These are phyloP conservation scores for Merluccius polli DNA, from an alignment of 2,797 vertebrate genomes.

Conservation along the genomic window DNA sequence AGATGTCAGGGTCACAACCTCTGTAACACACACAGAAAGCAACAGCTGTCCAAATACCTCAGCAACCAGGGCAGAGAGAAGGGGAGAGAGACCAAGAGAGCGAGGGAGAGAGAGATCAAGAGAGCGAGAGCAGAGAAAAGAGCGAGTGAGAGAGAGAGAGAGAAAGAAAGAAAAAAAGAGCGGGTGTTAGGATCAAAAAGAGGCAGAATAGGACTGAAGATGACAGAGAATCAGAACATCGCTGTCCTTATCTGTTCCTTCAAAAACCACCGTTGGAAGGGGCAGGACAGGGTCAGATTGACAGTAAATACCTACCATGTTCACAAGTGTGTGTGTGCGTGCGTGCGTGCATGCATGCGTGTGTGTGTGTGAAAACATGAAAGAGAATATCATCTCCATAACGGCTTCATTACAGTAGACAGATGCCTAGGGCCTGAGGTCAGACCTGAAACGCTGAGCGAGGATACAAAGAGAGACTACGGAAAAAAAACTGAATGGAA, in stretches of 20 bases:
- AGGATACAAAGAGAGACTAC: background rate
- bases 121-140: slow-evolving; percentile 26
- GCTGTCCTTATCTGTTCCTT: background rate
- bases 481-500: slow-evolving; percentile 65
- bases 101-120: background rate
- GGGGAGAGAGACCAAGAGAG: background rate
- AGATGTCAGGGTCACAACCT: slow-evolving; percentile 69
- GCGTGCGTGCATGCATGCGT: too few relatives aligned
- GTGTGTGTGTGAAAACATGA: background rate
- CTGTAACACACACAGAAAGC: slow-evolving; percentile 58
- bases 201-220: background rate
- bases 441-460: background rate
- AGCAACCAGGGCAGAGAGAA: slow-evolving; percentile 25
- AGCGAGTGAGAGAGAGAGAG: slow-evolving; percentile 6
- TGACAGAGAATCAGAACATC: background rate
- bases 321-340: background rate
- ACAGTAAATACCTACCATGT: slow-evolving; percentile 19
- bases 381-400: background rate
- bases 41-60: slow-evolving; percentile 77
- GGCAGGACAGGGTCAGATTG: slow-evolving; percentile 9
- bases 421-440: background rate
- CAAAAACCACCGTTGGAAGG: background rate
- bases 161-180: slow-evolving; percentile 24
- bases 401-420: background rate
- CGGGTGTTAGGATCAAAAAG: background rate